These are phyloP conservation scores for Panzeria rudis DNA, from an alignment of 2,888 invertebrate genomes.

Conservation along the genomic window DNA sequence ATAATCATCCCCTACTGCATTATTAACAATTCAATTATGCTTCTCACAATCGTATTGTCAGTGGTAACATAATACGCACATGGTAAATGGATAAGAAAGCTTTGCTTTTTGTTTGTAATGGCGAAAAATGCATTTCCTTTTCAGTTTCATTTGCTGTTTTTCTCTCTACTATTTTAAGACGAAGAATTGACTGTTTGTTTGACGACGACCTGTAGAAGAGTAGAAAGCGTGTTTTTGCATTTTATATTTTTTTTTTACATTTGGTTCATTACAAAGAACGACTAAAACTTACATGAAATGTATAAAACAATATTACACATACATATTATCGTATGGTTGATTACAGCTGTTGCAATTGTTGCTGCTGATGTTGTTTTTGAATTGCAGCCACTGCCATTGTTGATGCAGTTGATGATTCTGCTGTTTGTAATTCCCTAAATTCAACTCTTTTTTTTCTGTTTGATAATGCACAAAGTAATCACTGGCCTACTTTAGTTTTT, in stretches of 20 bases:
- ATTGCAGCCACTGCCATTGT: constrained; percentile 34
- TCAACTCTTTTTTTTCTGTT: constrained; percentile 32
- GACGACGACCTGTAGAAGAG: constrained; percentile 61
- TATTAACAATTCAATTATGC: constrained; percentile 65
- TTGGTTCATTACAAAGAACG: constrained; percentile 66
- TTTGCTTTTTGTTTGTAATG: constrained; percentile 64
- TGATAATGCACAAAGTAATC: constrained; percentile 64
- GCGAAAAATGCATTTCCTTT: constrained; percentile 75
- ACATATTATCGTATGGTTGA: constrained; percentile 54
- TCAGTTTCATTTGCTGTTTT: constrained; percentile 46
- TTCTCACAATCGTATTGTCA: constrained; percentile 64
- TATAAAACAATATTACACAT: constrained; percentile 49
- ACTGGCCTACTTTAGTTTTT: constrained; percentile 71
- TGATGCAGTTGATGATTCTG: constrained; percentile 44
- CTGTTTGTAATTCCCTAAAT: constrained; percentile 65
- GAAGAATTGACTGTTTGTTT: constrained; percentile 46
- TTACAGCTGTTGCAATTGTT: constrained; percentile 65
- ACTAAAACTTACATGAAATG: constrained; percentile 55
- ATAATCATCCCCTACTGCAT: constrained; percentile 63
- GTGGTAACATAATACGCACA: constrained; percentile 68
- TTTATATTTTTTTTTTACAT: constrained; percentile 27
- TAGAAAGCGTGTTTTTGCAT: constrained; percentile 6
- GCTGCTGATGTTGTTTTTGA: constrained; percentile 41
- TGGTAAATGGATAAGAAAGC: constrained; percentile 60
- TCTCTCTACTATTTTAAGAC: constrained; percentile 34